Percentiles rank a stretch among this genome's conserved stretches.
phyloP scores from a whole-genome alignment of 2,888 invertebrate species.

The Drosophila meridionalis region DNA sequence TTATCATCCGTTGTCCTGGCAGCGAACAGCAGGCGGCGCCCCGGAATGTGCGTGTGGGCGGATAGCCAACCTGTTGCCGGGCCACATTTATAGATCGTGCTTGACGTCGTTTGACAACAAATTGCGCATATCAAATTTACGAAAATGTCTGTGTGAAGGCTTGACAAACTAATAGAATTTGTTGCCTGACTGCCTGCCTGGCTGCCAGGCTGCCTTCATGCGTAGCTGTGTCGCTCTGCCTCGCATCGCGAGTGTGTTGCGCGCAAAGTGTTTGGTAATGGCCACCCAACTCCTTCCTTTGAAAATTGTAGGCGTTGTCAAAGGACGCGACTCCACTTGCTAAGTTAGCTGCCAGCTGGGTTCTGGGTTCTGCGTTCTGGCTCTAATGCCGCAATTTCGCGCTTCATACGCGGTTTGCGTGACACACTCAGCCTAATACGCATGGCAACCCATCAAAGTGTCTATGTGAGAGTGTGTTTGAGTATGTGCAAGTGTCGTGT shows the following conservation, averaged over 20 bases:
- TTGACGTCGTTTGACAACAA: constrained; percentile 69
- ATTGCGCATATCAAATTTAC: constrained; percentile 80
- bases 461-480: neutral
- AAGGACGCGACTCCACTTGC: constrained; percentile 32
- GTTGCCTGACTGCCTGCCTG: constrained; percentile 49
- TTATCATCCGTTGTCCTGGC: constrained; percentile 25
- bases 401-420: constrained; percentile 76
- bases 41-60: constrained; percentile 61
- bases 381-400: constrained; percentile 70
- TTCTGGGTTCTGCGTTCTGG: constrained; percentile 50
- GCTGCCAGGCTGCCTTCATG: neutral
- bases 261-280: constrained; percentile 75
- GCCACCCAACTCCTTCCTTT: constrained; percentile 11
- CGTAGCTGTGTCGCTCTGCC: neutral
- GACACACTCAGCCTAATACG: constrained; percentile 41
- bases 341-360: constrained; percentile 34
- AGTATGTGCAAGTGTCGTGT: neutral
- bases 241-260: constrained; percentile 40
- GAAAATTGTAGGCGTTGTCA: constrained; percentile 71
- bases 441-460: constrained; percentile 8
- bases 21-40: constrained; percentile 12
- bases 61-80: constrained; percentile 56
- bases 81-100: constrained; percentile 51
- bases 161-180: constrained; percentile 76
- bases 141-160: constrained; percentile 69